These are phyloP conservation scores for Chydorus sphaericus DNA, from an alignment of 2,888 invertebrate species.

Conservation along the genomic window DNA sequence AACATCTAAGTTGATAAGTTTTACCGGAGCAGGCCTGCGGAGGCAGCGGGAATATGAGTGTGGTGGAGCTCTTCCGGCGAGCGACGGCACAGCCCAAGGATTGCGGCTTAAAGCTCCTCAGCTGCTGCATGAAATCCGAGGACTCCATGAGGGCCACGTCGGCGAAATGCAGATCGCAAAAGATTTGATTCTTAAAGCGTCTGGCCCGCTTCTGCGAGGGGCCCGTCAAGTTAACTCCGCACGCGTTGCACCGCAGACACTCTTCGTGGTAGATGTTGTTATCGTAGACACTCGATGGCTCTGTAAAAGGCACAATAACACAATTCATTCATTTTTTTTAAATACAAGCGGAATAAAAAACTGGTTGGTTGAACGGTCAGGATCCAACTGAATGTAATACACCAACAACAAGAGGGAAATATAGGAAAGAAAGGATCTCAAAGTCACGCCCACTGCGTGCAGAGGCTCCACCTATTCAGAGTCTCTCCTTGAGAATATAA, in stretches of 20 bases:
- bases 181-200: constrained; percentile 72
- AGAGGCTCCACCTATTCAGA: too few relatives aligned
- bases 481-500: too few relatives aligned
- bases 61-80: constrained; percentile 80
- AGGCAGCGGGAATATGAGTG: constrained; percentile 81
- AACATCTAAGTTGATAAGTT: constrained; percentile 21
- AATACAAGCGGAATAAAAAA: too few relatives aligned
- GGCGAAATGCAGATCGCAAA: constrained; percentile 90
- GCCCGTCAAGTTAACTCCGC: constrained; percentile 81
- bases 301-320: constrained; percentile 39
- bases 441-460: too few relatives aligned
- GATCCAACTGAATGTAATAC: too few relatives aligned
- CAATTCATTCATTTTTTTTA: neutral
- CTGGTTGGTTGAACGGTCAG: too few relatives aligned
- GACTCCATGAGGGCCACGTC: constrained; percentile 95
- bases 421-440: too few relatives aligned
- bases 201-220: constrained; percentile 43
- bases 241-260: constrained; percentile 91
- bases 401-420: too few relatives aligned
- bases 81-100: constrained; percentile 89
- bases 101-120: constrained; percentile 89
- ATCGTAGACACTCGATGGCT: constrained; percentile 80
- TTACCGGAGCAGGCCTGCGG: constrained; percentile 88
- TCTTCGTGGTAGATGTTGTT: constrained; percentile 95
- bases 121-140: constrained; percentile 92